Conservation (phyloP, 2,113 vertebrate genomes). For the Nannobrachium achirus region DNA sequence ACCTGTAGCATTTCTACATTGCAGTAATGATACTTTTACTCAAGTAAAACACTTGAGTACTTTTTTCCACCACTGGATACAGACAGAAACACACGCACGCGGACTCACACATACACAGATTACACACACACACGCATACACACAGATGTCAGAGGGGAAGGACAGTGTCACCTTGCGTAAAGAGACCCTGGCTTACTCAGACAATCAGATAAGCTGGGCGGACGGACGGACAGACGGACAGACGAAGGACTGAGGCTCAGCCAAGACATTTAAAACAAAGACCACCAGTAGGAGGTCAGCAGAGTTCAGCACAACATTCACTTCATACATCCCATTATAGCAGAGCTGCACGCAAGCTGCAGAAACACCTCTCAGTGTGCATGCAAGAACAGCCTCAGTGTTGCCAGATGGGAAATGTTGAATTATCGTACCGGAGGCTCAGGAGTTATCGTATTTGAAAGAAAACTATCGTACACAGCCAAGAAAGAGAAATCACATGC, state of each 20-base stretch:
- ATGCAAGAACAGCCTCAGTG: constrained; percentile 26
- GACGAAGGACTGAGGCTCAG: constrained; percentile 18
- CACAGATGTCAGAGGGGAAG: constrained; percentile 44
- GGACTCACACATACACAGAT: not conserved
- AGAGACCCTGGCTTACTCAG: constrained; percentile 29
- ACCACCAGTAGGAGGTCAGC: constrained; percentile 22
- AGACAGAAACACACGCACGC: constrained; percentile 6
- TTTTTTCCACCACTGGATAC: no score
- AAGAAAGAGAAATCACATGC: no score
- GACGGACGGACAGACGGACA: not conserved
- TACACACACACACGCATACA: constrained; percentile 19
- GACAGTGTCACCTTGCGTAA: constrained; percentile 65
- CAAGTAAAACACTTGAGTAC: no score
- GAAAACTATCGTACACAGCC: no score
- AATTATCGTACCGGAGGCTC: no score
- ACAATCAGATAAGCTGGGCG: constrained; percentile 1
- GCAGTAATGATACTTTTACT: no score
- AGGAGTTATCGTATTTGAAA: no score
- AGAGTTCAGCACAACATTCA: constrained; percentile 7
- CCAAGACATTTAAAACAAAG: constrained; percentile 37
- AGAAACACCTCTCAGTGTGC: constrained; percentile 28
- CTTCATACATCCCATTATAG: constrained; percentile 20
- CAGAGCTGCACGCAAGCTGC: constrained; percentile 12
- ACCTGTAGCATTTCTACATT: no score
- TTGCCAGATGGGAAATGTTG: no score